phyloP scores from a whole-genome alignment of 2,113 vertebrate genomes.

The Hucho hucho region DNA sequence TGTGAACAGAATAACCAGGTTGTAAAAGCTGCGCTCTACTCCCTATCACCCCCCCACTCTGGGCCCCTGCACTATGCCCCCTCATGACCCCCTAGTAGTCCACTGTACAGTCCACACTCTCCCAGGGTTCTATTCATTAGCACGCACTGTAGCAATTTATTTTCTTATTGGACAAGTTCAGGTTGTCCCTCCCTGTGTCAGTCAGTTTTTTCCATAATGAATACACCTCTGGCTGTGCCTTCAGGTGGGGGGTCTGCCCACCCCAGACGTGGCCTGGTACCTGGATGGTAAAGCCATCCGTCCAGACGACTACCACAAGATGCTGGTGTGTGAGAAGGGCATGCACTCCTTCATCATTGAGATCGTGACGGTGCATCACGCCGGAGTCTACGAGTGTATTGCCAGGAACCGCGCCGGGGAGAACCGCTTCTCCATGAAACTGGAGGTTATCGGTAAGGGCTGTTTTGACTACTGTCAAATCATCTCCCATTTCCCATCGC shows the following conservation, averaged over 20 bases:
- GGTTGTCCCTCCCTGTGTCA: no score
- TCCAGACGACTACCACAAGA: slow-evolving; percentile 92
- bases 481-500: neutral
- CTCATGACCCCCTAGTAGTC: neutral
- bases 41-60: neutral
- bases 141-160: neutral
- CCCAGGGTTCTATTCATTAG: neutral
- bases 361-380: slow-evolving; percentile 86
- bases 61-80: neutral
- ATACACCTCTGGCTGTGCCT: neutral
- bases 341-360: slow-evolving; percentile 95
- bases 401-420: slow-evolving; percentile 91
- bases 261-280: slow-evolving; percentile 91
- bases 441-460: slow-evolving; percentile 85
- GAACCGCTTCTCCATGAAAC: slow-evolving; percentile 80
- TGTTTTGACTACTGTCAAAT: neutral
- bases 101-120: neutral
- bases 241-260: slow-evolving; percentile 88
- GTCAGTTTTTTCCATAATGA: no score
- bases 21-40: neutral
- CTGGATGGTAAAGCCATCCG: slow-evolving; percentile 89
- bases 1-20: neutral
- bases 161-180: no score
- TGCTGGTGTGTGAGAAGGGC: slow-evolving; percentile 94
- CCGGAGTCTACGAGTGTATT: slow-evolving; percentile 88